Percentiles rank a stretch among this genome's conserved stretches.
Evolutionary conservation across 2,113 vertebrate genomes (phyloP).

Genomic region (Daphoenositta chrysoptera): DNA sequence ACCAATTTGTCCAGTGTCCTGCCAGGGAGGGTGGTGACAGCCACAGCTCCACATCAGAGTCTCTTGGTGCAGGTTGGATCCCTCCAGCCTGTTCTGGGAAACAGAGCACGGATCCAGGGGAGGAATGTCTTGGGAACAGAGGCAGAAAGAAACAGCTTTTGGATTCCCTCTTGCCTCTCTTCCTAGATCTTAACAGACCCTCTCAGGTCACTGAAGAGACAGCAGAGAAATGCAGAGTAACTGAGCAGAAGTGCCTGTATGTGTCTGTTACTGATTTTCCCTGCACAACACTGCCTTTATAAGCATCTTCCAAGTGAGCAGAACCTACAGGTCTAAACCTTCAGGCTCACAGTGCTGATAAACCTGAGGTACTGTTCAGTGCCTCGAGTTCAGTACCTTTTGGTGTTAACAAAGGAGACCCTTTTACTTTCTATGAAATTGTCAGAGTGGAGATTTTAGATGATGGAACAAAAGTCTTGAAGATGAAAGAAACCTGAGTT

Average conservation of each 20-base stretch:
- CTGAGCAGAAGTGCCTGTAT: background rate
- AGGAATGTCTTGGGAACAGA: background rate
- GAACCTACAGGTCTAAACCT: background rate
- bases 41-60: background rate
- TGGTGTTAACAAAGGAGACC: background rate
- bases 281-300: background rate
- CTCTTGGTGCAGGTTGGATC: background rate
- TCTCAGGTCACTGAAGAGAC: background rate
- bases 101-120: background rate
- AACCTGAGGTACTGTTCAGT: background rate
- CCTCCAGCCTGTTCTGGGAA: background rate
- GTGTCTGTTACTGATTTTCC: background rate
- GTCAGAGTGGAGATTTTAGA: background rate
- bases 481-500: background rate
- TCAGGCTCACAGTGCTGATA: background rate
- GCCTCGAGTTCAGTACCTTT: background rate
- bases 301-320: background rate
- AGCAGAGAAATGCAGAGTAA: background rate
- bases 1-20: background rate
- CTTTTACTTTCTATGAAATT: background rate
- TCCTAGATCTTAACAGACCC: background rate
- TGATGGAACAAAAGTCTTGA: background rate
- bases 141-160: background rate
- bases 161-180: background rate
- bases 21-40: background rate